A percentile compares a stretch with the other conserved stretches of the same genome.
Conservation (phyloP, 2,888 invertebrate species). For the Automeris io region DNA sequence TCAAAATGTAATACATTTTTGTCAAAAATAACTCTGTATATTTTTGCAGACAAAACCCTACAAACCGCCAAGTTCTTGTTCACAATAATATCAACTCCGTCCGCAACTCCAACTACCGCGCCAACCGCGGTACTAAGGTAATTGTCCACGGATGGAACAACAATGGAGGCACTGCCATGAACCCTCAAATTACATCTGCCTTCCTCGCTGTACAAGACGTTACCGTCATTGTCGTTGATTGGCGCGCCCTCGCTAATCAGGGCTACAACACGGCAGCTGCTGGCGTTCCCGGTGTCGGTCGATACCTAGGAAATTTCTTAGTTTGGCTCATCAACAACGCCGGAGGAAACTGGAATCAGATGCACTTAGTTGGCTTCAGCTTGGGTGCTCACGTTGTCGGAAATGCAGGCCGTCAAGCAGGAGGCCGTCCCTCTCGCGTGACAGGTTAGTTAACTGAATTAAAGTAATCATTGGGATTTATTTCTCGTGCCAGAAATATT, state of each 20-base stretch:
- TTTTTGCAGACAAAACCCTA: slow-evolving; percentile 40
- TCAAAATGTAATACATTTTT: too few species aligned
- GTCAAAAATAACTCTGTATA: too few species aligned
- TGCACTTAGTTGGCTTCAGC: slow-evolving; percentile 65
- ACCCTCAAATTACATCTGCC: slow-evolving; percentile 34
- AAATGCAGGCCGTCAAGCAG: slow-evolving; percentile 40
- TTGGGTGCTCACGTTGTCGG: slow-evolving; percentile 67
- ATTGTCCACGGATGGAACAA: slow-evolving; percentile 57
- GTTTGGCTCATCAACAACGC: slow-evolving; percentile 48
- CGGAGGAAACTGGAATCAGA: slow-evolving; percentile 51
- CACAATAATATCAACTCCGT: slow-evolving; percentile 41
- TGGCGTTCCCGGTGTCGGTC: slow-evolving; percentile 48
- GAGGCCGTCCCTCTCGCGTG: slow-evolving; percentile 31
- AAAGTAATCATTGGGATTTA: too few species aligned
- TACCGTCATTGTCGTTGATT: slow-evolving; percentile 63
- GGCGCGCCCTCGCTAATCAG: slow-evolving; percentile 37
- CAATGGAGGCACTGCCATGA: slow-evolving; percentile 37
- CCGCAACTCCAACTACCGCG: slow-evolving; percentile 36
- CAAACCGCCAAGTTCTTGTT: slow-evolving; percentile 35
- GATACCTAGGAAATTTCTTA: slow-evolving; percentile 52
- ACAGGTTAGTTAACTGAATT: slow-evolving; percentile 46
- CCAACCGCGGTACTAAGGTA: slow-evolving; percentile 32
- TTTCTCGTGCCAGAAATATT: too few species aligned
- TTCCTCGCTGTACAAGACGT: slow-evolving; percentile 40
- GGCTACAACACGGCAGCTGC: slow-evolving; percentile 39